Base-by-base conservation (phyloP, 2,797 vertebrate genomes). In the Avahi laniger region DNA sequence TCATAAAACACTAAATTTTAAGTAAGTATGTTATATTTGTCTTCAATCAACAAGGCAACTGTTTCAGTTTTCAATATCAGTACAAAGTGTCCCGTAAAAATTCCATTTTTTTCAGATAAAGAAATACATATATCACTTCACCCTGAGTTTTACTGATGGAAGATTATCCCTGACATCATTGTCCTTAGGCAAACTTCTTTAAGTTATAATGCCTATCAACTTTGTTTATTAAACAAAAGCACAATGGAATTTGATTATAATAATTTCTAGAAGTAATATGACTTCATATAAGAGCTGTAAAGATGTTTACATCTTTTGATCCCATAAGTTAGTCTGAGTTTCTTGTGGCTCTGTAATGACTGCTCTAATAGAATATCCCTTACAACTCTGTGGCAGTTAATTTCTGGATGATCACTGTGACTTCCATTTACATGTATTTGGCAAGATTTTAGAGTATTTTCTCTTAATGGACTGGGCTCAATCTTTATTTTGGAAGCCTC, bases 401-500 rank as follows among this genome's bases (percentile, higher is more conserved):
- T 78, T 28, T 98, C 98, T 92, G 98, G 89, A 84, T 96, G 98
- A 93, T 98, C 98, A 97, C 30, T 96, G 2, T 95, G 98, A 97
- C 96, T 98, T 91, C 98, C 98, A 61, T 99, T 99, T 83, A 98
- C 57, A 80, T 98, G 98, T 57, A 98, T 84, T 1, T 98, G 98
- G 94, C 98, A 99, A 87, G 98, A 95, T 96, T 99, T 98, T 85
- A 98, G 96, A 6, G 98, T 97, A 97, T 98, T 98, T 94, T 98
- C 98, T 97, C 98, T 98, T 79, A 98, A 98, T 0, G 93, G 97
- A 92, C 48, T 97, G 18, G 93, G 61, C 50, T 98, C 98, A 92
- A 95, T 43, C 97, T 98, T 98, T 80, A 98, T 72, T 95, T 94
- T 95, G 13, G 94, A 94, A 94, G 95, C 78, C 95, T 99, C 98